Conservation (phyloP, 1,140 invertebrate genomes). For the Triops cancriformis region DNA sequence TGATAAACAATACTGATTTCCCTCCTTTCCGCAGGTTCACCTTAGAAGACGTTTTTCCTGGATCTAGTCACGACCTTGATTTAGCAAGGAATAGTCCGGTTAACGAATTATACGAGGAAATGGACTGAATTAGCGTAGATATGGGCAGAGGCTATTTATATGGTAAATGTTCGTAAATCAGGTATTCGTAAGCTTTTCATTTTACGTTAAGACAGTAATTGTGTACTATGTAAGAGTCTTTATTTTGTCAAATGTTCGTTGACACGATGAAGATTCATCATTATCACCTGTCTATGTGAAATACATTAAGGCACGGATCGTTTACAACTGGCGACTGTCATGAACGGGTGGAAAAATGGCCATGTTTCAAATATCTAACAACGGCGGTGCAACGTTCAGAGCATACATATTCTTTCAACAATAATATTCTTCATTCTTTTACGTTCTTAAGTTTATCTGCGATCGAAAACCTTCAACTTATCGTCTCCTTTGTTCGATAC, state of each 20-base stretch:
- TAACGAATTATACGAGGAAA: background rate
- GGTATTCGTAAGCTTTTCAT: background rate
- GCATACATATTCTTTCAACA: background rate
- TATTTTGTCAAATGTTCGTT: background rate
- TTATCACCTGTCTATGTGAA: background rate
- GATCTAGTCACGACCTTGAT: background rate
- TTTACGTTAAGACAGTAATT: background rate
- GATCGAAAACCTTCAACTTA: background rate
- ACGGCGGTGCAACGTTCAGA: no score
- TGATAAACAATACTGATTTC: background rate
- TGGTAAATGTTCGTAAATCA: background rate
- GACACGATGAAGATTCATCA: background rate
- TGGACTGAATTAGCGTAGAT: background rate
- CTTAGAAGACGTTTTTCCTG: background rate
- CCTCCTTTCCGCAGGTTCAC: background rate
- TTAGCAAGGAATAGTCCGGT: background rate
- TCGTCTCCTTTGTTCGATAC: background rate
- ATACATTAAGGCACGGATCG: background rate
- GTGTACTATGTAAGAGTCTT: background rate
- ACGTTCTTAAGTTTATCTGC: no score
- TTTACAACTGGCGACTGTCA: background rate
- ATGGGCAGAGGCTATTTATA: background rate
- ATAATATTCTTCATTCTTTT: no score
- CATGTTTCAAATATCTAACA: background rate
- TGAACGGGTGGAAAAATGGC: background rate